Evolutionary conservation across 2,113 vertebrate genomes (phyloP).

Genomic region (Lepus timidus): DNA sequence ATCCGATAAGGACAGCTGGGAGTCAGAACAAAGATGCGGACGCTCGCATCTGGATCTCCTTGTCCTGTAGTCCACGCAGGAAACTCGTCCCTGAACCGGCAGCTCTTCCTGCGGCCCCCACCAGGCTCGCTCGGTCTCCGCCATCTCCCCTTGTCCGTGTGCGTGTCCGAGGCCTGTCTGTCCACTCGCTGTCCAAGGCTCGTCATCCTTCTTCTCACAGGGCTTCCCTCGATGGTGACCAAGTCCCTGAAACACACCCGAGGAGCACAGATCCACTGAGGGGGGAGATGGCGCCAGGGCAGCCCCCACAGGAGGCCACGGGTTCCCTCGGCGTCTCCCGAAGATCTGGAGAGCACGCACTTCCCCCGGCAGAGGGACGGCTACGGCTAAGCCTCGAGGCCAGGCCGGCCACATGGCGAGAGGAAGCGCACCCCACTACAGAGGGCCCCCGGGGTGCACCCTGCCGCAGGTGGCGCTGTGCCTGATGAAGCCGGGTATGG

Average conservation of each 20-base stretch:
- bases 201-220: too few relatives aligned
- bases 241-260: neutral
- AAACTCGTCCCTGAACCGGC: neutral
- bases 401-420: constrained; percentile 36
- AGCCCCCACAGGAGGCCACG: neutral
- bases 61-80: neutral
- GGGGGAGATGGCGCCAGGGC: neutral
- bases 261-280: neutral
- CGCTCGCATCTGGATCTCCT: neutral
- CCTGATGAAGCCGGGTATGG: neutral
- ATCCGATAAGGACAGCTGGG: neutral
- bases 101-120: neutral
- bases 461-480: neutral
- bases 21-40: neutral
- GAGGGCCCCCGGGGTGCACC: constrained; percentile 28
- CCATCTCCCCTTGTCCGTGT: too few relatives aligned
- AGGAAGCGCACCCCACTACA: constrained; percentile 8
- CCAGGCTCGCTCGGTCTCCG: too few relatives aligned
- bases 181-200: too few relatives aligned
- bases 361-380: rapidly evolving
- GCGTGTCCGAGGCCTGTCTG: too few relatives aligned
- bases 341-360: neutral
- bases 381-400: neutral
- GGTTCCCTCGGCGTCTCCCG: constrained; percentile 32
- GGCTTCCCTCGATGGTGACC: neutral